Conservation (phyloP, 2,888 invertebrate genomes). For the Andrena chrysosceles region DNA sequence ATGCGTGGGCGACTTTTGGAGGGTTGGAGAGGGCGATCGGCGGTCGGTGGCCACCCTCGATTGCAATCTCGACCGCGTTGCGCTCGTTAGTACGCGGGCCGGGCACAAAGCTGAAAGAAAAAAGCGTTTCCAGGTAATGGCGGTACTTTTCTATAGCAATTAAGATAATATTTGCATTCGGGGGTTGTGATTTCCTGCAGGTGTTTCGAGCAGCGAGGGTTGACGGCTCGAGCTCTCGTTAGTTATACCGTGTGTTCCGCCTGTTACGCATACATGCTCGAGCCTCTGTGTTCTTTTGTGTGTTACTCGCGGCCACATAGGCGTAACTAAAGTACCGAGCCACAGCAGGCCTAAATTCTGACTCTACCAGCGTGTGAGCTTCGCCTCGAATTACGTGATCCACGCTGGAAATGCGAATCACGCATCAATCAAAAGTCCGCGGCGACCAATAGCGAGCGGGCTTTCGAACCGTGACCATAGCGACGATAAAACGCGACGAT, state of each 20-base stretch:
- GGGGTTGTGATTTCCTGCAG: slow-evolving; percentile 85
- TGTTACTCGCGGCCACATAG: slow-evolving; percentile 36
- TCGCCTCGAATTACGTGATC: not conserved
- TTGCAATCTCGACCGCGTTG: slow-evolving; percentile 46
- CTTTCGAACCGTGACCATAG: not conserved
- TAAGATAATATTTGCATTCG: slow-evolving; percentile 85
- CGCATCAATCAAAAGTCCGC: not conserved
- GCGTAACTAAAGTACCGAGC: slow-evolving; percentile 32
- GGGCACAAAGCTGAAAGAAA: slow-evolving; percentile 44
- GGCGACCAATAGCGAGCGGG: not conserved
- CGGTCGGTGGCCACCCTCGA: slow-evolving; percentile 8
- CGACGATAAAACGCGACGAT: slow-evolving; percentile 11
- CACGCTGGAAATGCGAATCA: not conserved
- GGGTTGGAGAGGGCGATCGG: slow-evolving; percentile 12
- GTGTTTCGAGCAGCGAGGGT: slow-evolving; percentile 75
- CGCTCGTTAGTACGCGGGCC: slow-evolving; percentile 51
- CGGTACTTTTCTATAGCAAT: slow-evolving; percentile 80
- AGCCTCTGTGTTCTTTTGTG: slow-evolving; percentile 37
- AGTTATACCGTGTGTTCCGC: slow-evolving; percentile 70
- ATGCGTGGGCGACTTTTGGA: slow-evolving; percentile 14
- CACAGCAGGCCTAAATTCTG: not conserved
- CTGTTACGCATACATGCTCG: slow-evolving; percentile 57
- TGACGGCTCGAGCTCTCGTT: slow-evolving; percentile 72
- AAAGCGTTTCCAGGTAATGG: slow-evolving; percentile 70
- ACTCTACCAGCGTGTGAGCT: not conserved